Conservation (phyloP, 2,797 vertebrate genomes). For the Bovichtus diacanthus region DNA sequence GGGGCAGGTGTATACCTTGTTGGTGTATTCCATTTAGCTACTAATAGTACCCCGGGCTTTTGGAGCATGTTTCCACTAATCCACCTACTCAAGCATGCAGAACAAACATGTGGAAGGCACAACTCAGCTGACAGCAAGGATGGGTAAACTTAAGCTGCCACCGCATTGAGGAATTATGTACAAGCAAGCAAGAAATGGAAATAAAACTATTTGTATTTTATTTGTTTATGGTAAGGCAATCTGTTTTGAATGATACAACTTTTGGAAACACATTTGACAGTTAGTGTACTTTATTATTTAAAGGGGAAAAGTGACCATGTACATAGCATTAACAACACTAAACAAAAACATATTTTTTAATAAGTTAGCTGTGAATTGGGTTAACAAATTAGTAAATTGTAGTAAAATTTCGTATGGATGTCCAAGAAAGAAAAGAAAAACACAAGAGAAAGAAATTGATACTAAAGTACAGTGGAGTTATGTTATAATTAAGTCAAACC, state of each 20-base stretch:
- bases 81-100: not conserved
- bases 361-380: constrained; percentile 1
- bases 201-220: not conserved
- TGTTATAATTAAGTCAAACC: not conserved
- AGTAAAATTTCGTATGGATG: not conserved
- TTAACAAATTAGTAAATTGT: constrained; percentile 2
- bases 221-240: constrained; percentile 9
- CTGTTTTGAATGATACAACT: constrained; percentile 80
- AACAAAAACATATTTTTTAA: constrained; percentile 32
- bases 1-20: no score
- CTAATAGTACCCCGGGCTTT: not conserved
- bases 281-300: constrained; percentile 83
- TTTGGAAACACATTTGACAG: constrained; percentile 83
- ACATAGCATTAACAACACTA: constrained; percentile 66
- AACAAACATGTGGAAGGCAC: not conserved
- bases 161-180: no score
- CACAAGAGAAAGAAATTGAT: not conserved
- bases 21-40: not conserved
- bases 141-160: not conserved
- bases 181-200: not conserved
- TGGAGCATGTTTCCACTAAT: not conserved
- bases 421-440: not conserved
- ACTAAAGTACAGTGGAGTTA: not conserved
- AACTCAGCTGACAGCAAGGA: no score
- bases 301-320: constrained; percentile 56